Evolutionary conservation across 2,888 invertebrate genomes (phyloP), one percentile per base, ranked within the genome.

Genomic region (Tachystola acroxantha): DNA sequence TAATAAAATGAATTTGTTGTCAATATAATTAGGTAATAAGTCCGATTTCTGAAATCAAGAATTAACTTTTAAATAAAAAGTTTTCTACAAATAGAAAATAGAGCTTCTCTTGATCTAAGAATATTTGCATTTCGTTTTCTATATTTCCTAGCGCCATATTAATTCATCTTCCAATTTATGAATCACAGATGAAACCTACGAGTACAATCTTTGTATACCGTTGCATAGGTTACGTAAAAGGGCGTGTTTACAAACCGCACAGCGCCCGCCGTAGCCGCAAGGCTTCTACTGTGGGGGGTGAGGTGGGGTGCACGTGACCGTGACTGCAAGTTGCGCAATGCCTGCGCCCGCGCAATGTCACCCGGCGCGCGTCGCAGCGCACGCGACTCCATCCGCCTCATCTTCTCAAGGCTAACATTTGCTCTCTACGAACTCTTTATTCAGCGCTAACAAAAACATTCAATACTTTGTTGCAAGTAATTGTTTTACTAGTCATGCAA

Each of bases 321-420:
- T 45, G 46, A 59, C 53, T 46, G 45, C 36, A 36, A 48, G 72
- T 62, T 64, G 68, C 57, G 73, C 74, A 64, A 58, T 10, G 20
- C n/a, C n/a, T n/a, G n/a, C 63, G 64, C 49, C 52, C 56, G 67
- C 64, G 64, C 73, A 71, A 71, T 67, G 68, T 71, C 64, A 71
- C 45, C 46, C 34, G 39, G 48, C 46, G 50, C 62, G 64, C 60
- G 60, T 58, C 45, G 46, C 34, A 39, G 48, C 46, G 50, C 62
- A 64, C 60, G 60, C 59, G 57, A 59, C 48, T 42, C 80, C 73
- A 72, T 76, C 75, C 80, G 16, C 6, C 77, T 81, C n/a, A n/a
- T 77, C 75, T 63, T 49, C 58, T 49, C 37, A 19, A 27, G 14
- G n/a, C 27, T 11, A 28, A 34, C 34, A 9, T 12, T 11, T 34